These are phyloP conservation scores for Aleiodes testaceus DNA, from an alignment of 2,888 invertebrate genomes.

Conservation along the genomic window DNA sequence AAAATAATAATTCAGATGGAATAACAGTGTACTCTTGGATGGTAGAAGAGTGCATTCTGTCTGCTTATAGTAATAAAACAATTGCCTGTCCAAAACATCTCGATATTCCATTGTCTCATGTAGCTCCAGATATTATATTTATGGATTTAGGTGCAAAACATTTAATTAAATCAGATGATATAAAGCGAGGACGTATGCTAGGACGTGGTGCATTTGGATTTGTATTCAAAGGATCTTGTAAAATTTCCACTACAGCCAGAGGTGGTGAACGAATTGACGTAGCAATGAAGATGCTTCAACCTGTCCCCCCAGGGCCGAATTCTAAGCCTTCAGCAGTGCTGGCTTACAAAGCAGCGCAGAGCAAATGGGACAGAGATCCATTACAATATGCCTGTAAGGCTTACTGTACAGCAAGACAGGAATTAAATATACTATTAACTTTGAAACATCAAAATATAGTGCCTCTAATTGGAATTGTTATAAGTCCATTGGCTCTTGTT, in stretches of 20 bases:
- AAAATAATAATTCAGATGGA: conserved; percentile 53
- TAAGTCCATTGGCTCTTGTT: conserved; percentile 90
- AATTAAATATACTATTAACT: conserved; percentile 89
- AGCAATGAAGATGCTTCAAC: conserved; percentile 97
- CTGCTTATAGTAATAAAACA: conserved; percentile 83
- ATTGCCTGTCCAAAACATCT: conserved; percentile 88
- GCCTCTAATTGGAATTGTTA: conserved; percentile 91
- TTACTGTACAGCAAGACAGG: conserved; percentile 96
- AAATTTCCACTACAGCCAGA: conserved; percentile 72
- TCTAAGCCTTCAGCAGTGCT: conserved; percentile 79
- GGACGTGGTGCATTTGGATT: conserved; percentile 99
- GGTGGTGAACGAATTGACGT: conserved; percentile 79
- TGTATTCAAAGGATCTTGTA: conserved; percentile 89
- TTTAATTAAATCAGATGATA: conserved; percentile 87
- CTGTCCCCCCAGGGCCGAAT: conserved; percentile 88
- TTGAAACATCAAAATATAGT: conserved; percentile 94
- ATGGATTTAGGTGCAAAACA: conserved; percentile 89
- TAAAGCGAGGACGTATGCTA: conserved; percentile 83
- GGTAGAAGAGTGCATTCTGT: conserved; percentile 96
- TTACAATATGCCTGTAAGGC: conserved; percentile 95
- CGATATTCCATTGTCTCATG: conserved; percentile 81
- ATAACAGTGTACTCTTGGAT: conserved; percentile 84
- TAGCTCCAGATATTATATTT: conserved; percentile 96
- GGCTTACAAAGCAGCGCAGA: conserved; percentile 78
- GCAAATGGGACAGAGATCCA: conserved; percentile 96